These are phyloP conservation scores for Prunella fulvescens DNA, from an alignment of 2,113 vertebrate genomes.

Conservation along the genomic window DNA sequence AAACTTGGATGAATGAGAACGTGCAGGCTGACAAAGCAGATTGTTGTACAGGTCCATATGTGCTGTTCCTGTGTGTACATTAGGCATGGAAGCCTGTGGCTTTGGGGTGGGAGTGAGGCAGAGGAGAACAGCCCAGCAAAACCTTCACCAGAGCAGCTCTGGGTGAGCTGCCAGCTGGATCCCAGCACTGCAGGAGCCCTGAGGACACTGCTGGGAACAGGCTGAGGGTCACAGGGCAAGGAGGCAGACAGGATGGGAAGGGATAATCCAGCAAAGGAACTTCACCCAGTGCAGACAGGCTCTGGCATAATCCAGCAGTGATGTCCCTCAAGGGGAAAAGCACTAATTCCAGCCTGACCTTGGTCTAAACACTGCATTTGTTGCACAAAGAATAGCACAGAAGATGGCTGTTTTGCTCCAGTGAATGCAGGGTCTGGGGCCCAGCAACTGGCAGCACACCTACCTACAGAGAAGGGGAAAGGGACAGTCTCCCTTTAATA, in stretches of 20 bases:
- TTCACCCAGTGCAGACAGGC: background rate
- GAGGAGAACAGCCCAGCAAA: background rate
- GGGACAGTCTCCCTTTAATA: background rate
- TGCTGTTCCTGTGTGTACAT: background rate
- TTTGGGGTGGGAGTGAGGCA: background rate
- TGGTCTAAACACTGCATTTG: background rate
- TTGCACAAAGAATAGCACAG: background rate
- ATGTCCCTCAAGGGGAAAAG: background rate
- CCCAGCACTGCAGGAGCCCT: background rate
- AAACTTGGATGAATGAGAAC: background rate
- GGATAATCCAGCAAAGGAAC: background rate
- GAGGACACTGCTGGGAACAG: background rate
- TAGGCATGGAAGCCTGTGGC: background rate
- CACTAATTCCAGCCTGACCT: background rate
- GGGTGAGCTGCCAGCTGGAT: background rate
- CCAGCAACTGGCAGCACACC: background rate
- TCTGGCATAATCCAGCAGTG: background rate
- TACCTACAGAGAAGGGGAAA: background rate
- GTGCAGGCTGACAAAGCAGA: constrained; percentile 2
- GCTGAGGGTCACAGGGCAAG: background rate
- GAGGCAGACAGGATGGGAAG: background rate
- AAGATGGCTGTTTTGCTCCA: background rate
- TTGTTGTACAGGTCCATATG: background rate
- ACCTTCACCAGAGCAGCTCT: background rate
- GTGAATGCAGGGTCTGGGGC: background rate